Percentiles rank a stretch among this genome's conserved stretches.
Conservation (phyloP, 1,140 invertebrate species). For the Coenobita brevimanus region DNA sequence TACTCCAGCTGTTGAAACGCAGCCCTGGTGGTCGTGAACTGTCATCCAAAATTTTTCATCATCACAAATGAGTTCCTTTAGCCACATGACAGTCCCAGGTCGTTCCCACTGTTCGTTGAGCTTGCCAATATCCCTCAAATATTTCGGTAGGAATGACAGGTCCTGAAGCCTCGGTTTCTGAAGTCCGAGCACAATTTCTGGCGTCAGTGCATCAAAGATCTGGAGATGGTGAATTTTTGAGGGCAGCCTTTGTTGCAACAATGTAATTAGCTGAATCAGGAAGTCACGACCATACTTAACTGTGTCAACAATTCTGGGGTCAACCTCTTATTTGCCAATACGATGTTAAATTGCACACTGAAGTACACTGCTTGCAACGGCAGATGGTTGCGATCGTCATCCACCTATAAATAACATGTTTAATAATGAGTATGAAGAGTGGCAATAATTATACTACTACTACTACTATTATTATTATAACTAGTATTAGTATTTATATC, state of each 20-base stretch:
- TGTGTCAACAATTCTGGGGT: neutral
- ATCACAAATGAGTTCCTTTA: neutral
- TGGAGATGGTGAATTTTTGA: neutral
- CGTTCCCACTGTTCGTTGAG: neutral
- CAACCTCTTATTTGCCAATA: neutral
- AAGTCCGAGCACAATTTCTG: neutral
- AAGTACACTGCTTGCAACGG: neutral
- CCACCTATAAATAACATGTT: neutral
- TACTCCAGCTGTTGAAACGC: too few species aligned
- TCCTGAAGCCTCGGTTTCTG: neutral
- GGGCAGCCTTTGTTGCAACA: neutral
- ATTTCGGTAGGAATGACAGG: neutral
- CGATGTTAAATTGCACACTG: neutral
- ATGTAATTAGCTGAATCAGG: neutral
- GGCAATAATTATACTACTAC: neutral
- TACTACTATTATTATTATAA: neutral
- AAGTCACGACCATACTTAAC: slow-evolving; percentile 4
- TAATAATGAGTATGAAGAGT: too few species aligned
- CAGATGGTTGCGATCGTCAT: neutral
- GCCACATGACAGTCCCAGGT: slow-evolving; percentile 3
- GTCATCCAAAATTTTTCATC: neutral
- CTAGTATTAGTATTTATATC: too few species aligned
- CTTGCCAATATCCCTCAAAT: neutral
- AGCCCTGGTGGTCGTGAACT: slow-evolving; percentile 2
- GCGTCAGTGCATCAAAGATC: neutral